Evolutionary conservation across 1,140 invertebrate species (phyloP).

Genomic region (Stegodyphus mimosarum): DNA sequence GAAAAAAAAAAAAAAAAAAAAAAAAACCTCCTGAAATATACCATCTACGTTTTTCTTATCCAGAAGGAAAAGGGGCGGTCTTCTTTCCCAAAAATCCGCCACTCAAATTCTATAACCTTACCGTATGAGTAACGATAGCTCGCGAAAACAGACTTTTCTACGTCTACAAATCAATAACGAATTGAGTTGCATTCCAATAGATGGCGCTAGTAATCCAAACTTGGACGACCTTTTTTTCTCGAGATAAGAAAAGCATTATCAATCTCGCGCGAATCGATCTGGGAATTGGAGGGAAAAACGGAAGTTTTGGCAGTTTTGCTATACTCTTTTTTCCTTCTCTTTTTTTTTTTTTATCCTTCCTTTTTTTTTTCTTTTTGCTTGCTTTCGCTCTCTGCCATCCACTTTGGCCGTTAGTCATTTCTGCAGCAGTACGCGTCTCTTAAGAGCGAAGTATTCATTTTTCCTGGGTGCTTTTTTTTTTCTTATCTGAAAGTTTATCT

Average conservation of each 20-base stretch:
- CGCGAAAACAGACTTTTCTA: too few species aligned
- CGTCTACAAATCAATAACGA: slow-evolving; percentile 15
- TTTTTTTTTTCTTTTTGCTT: background rate
- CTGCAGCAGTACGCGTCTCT: background rate
- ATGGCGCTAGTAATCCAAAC: slow-evolving; percentile 18
- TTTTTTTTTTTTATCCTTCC: background rate
- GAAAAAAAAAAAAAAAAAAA: slow-evolving; percentile 1
- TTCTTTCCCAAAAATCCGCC: too few species aligned
- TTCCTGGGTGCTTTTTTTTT: background rate
- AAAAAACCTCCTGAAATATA: background rate
- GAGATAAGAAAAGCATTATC: slow-evolving; percentile 56
- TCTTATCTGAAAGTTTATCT: background rate
- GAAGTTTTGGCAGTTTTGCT: slow-evolving; percentile 58
- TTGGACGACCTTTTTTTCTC: background rate
- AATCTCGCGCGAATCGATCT: slow-evolving; percentile 54
- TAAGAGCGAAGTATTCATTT: background rate
- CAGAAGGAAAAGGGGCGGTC: background rate
- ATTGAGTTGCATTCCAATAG: background rate
- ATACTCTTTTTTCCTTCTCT: background rate
- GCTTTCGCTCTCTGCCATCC: slow-evolving; percentile 17
- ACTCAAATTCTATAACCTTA: too few species aligned
- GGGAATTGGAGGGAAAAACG: slow-evolving; percentile 55
- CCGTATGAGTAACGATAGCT: too few species aligned
- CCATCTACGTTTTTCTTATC: background rate
- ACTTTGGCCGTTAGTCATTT: slow-evolving; percentile 10